Conservation (phyloP, 2,797 vertebrate genomes). For the Thalassophryne amazonica region DNA sequence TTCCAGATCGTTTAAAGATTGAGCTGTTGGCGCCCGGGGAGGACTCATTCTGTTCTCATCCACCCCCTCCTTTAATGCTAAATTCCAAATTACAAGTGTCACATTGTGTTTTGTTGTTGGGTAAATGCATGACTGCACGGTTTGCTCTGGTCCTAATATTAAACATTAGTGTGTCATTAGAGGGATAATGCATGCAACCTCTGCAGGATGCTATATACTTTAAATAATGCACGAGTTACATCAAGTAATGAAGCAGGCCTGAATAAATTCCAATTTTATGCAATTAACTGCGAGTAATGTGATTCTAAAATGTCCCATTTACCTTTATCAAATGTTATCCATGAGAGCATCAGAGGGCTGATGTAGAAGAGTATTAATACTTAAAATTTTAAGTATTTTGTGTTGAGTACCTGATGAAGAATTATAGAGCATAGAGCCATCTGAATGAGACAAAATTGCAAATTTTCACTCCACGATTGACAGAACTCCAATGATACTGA, state of each 20-base stretch:
- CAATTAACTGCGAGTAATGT: too few relatives aligned
- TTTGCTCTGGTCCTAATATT: constrained; percentile 16
- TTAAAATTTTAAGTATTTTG: too few relatives aligned
- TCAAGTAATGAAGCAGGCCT: constrained; percentile 47
- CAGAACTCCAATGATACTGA: too few relatives aligned
- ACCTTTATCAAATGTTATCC: too few relatives aligned
- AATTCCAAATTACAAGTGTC: constrained; percentile 42
- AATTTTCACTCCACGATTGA: too few relatives aligned
- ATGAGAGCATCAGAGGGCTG: too few relatives aligned
- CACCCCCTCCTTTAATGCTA: constrained; percentile 20
- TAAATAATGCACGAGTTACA: constrained; percentile 29
- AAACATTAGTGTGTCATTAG: constrained; percentile 21
- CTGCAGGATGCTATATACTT: constrained; percentile 8
- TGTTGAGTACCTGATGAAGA: too few relatives aligned
- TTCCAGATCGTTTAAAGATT: constrained; percentile 31
- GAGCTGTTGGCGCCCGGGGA: constrained; percentile 16
- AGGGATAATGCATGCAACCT: constrained; percentile 22
- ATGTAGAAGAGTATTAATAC: too few relatives aligned
- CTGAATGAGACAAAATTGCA: too few relatives aligned
- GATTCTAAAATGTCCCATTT: too few relatives aligned
- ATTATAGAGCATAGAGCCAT: too few relatives aligned
- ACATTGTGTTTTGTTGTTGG: constrained; percentile 7
- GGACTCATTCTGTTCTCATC: constrained; percentile 3
- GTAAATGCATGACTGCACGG: constrained; percentile 27
- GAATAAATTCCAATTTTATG: too few relatives aligned